Evolutionary conservation across 1,140 invertebrate genomes (phyloP), one percentile per base, ranked within the genome.

Genomic region (roundworm (Caenorhabditis elegans)): DNA sequence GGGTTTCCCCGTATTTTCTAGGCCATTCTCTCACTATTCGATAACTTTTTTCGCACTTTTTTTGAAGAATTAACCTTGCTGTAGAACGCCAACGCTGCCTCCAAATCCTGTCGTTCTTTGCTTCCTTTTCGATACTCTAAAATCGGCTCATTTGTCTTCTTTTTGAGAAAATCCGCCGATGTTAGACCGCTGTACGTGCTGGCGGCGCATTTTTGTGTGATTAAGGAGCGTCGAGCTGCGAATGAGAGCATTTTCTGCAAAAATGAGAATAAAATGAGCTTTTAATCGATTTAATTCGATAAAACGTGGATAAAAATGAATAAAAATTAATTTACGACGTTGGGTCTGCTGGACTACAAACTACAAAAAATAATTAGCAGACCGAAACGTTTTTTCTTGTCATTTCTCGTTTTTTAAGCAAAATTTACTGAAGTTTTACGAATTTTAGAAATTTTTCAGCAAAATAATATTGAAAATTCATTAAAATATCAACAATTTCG

Each of bases 61-160:
- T n/a, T n/a, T n/a, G n/a, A n/a, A n/a, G n/a, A n/a, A n/a, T n/a
- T n/a, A n/a, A 43, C 43, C 39, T 70, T 80, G 60, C 60, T 70
- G 26, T 70, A 70, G 28, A 39, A 22, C 8, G 60, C 60, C 5
- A 99, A 90, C 53, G 93, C 93, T 75, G 92, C 92, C 86, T 94
- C 93, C 13, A 83, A 46, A 24, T 46, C 82, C n/a, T 49, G 24
- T 60, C 95, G 92, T 90, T 99, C 96, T 51, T 92, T 91, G 60
- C 95, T 96, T 11, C 94, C 94, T 82, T 94, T 94, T 53, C 93
- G 91, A 90, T 98, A 99, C 4, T 87, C 90, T 11, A 90, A 85
- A 83, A 92, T 86, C 1, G 92, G 91, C 81, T 92, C 91, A 90
- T 92, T 92, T 31, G 83, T 84, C n/a, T 91, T 91, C 36, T 87